Base-by-base conservation (phyloP, 2,797 vertebrate genomes). In the Chiloscyllium punctatum region DNA sequence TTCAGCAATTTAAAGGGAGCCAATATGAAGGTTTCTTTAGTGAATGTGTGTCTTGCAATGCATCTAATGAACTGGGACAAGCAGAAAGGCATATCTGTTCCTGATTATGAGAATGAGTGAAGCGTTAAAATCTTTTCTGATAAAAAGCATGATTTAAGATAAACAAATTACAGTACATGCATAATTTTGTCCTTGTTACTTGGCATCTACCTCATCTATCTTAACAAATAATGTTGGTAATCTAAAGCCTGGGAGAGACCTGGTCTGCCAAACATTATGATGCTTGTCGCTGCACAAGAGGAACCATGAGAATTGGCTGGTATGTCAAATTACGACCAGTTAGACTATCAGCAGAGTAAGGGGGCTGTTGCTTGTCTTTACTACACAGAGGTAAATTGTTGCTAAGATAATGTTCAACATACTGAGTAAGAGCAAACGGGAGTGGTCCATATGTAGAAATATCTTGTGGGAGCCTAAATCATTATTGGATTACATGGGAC, bases 51-150 rank as follows among this genome's bases (percentile, higher is more conserved):
- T 53, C 62, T 90, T 15, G 15, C 53, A 30, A 90, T 30, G 27
- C 87, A 90, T 33, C 87, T 90, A 53, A 90, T n/a, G 53, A 90
- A 90, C 48, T 87, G 25, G 53, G 84, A 48, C 84, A 87, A 25
- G 53, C 62, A 53, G 18, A 84, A n/a, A 42, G 5, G 11, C 79
- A 42, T 42, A 37, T 1, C 16, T 42, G 37, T 48, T 84, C 79
- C n/a, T 42, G 42, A 84, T 42, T 82, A 42, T 82, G 77, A 37
- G 77, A 37, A 6, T 48, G 79, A 84, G 37, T 42, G 79, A 84
- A 48, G 79, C 16, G 30, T 88, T 86, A 48, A 48, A 84, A 25
- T 86, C 7, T 27, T 51, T 30, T 90, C 27, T 66, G 82, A 84
- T 48, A 15, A 30, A 90, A 84, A 48, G 33, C 57, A 90, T 33